Conservation (phyloP, 2,888 invertebrate genomes). For the Helicoverpa assulta region DNA sequence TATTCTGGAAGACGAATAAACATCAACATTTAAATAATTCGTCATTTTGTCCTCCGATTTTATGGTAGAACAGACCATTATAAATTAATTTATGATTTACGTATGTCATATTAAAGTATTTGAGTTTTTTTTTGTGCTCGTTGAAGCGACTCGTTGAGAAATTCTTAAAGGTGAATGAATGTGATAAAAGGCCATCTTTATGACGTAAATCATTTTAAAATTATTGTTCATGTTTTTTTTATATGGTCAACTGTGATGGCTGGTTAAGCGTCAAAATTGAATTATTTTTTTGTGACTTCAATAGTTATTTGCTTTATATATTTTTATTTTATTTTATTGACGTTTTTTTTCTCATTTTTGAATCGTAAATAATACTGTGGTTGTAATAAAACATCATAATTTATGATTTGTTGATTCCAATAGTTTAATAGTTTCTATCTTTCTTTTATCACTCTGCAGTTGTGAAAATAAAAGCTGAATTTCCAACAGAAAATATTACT, state of each 20-base stretch:
- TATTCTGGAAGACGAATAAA: no score
- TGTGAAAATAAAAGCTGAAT: no score
- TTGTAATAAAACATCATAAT: background rate
- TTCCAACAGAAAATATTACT: no score
- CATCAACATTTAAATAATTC: no score
- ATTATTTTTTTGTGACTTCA: slow-evolving; percentile 1
- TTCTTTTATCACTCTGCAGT: background rate
- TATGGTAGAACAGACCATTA: slow-evolving; percentile 38
- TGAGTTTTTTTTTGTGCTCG: slow-evolving; percentile 41
- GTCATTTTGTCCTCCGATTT: slow-evolving; percentile 5
- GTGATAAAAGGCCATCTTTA: slow-evolving; percentile 39
- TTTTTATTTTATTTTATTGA: background rate
- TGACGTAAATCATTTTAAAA: slow-evolving; percentile 54
- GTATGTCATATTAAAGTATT: slow-evolving; percentile 45
- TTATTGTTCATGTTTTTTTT: slow-evolving; percentile 33
- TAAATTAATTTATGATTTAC: slow-evolving; percentile 49
- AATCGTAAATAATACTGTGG: background rate
- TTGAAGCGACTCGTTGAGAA: slow-evolving; percentile 37
- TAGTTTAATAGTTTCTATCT: background rate
- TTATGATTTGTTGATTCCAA: background rate
- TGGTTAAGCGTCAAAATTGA: slow-evolving; percentile 7
- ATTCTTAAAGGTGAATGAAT: slow-evolving; percentile 50
- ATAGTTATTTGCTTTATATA: background rate
- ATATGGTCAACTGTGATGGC: slow-evolving; percentile 26
- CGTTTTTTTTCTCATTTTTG: no score